phyloP scores from a whole-genome alignment of 1,140 invertebrate species.

The Drosophila kurseongensis region DNA sequence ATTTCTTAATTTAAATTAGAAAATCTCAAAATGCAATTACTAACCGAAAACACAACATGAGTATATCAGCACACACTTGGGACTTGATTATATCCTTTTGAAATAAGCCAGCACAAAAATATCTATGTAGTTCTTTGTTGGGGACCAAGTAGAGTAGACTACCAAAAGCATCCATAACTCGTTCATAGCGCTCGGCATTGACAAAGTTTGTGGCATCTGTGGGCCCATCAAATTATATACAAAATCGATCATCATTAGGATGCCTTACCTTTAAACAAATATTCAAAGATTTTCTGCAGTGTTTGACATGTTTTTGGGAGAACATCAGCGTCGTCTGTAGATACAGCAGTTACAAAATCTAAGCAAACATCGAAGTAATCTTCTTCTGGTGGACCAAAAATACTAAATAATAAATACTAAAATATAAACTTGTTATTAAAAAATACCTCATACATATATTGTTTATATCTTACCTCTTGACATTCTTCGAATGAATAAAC shows the following conservation, averaged over 20 bases:
- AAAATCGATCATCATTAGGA: background rate
- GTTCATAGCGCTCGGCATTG: slow-evolving; percentile 32
- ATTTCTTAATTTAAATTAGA: background rate
- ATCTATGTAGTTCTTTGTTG: slow-evolving; percentile 14
- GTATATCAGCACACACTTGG: slow-evolving; percentile 54
- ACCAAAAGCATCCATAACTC: slow-evolving; percentile 43
- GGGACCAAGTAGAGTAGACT: slow-evolving; percentile 29
- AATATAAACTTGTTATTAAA: background rate
- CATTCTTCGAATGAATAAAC: slow-evolving; percentile 45
- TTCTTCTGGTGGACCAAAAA: background rate
- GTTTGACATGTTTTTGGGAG: slow-evolving; percentile 16
- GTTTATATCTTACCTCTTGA: slow-evolving; percentile 32
- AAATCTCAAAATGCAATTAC: background rate
- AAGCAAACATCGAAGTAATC: slow-evolving; percentile 39
- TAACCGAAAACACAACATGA: slow-evolving; percentile 55
- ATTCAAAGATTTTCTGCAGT: slow-evolving; percentile 48
- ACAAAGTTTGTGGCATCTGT: slow-evolving; percentile 51
- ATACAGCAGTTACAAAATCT: slow-evolving; percentile 33
- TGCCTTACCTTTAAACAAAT: slow-evolving; percentile 42
- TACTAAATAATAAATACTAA: slow-evolving; percentile 14
- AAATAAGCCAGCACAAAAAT: slow-evolving; percentile 46
- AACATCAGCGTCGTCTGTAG: slow-evolving; percentile 17
- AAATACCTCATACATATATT: background rate
- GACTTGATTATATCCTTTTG: slow-evolving; percentile 39
- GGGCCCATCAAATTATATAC: background rate